Base-by-base conservation (phyloP, 2,888 invertebrate genomes). In the Melieria picta region DNA sequence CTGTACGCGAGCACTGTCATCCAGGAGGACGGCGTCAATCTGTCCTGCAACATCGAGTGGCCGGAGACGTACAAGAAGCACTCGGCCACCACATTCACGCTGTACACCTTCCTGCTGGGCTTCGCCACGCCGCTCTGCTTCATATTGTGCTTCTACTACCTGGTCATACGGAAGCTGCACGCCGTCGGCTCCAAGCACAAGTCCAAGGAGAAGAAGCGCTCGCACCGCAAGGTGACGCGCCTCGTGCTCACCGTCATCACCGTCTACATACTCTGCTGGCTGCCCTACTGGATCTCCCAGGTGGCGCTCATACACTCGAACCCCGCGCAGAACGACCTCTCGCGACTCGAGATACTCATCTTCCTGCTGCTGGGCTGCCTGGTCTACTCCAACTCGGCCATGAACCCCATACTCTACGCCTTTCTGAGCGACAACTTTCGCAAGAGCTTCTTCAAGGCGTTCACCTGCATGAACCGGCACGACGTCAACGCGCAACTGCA, bases 401-500 rank as follows among this genome's bases (percentile, higher is more conserved):
- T 97, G 90, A 97, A 97, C 87, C 96, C 96, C 5, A 94, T 95
- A 75, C 89, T 96, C 46, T 97, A 97, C 87, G 96, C 97, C 3
- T 97, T 97, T 84, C 89, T 97, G 6, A 95, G 95, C 79, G 97
- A 97, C 83, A 97, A 97, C 83, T 97, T 97, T 87, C 96, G 96
- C 86, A 97, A 96, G 88, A 96, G 96, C 84, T 97, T 97, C 85
- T 88, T 95, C 80, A 96, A 96, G 85, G 96, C 96, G 5, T 96
- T 96, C 88, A 94, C 94, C 1, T 97, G 97, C 83, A 94, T 94
- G 7, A 92, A 93, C 0, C 92, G 93, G 4, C 93, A 93, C 79
- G 95, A 95, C 77, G 91, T 94, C 10, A 96, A 96, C 83, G 95
- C 95, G 0, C 93, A 94, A 4, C 87, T 96, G 65, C 94, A 95